Percentiles rank a stretch among this genome's conserved stretches.
phyloP scores from a whole-genome alignment of 1,140 invertebrate species.

The Trichonephila inaurata region DNA sequence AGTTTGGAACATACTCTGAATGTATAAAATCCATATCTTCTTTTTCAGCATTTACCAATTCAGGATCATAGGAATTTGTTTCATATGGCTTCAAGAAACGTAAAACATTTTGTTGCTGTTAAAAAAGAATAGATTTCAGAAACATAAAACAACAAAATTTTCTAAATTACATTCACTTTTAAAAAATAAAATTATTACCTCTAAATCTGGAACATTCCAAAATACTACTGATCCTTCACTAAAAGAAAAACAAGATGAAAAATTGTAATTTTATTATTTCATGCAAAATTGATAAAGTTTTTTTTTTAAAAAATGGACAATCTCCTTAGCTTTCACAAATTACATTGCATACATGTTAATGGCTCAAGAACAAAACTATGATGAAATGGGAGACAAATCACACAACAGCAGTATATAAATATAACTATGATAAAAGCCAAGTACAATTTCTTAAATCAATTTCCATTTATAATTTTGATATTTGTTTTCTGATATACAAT shows the following conservation, averaged over 20 bases:
- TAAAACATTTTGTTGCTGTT: constrained; percentile 86
- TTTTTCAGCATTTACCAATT: constrained; percentile 87
- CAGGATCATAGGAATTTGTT: constrained; percentile 85
- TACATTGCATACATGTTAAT: too few relatives aligned
- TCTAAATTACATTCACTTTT: not conserved
- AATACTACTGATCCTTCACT: constrained; percentile 93
- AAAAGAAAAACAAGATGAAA: constrained; percentile 75
- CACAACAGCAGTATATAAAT: too few relatives aligned
- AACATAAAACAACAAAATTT: not conserved
- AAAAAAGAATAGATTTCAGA: not conserved
- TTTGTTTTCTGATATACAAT: too few relatives aligned
- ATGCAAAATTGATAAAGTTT: too few relatives aligned
- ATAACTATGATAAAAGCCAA: too few relatives aligned
- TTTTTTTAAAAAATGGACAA: too few relatives aligned
- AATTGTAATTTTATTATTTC: too few relatives aligned
- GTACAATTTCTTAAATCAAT: too few relatives aligned
- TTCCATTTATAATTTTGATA: too few relatives aligned
- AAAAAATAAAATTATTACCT: constrained; percentile 81
- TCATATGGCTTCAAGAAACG: constrained; percentile 84
- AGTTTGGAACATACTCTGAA: constrained; percentile 82
- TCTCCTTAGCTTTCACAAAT: too few relatives aligned
- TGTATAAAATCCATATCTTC: constrained; percentile 92
- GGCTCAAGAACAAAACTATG: too few relatives aligned
- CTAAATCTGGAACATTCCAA: constrained; percentile 94
- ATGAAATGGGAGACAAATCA: too few relatives aligned